Evolutionary conservation across 2,888 invertebrate genomes (phyloP).

Genomic region (Ommatoiulus sabulosus): DNA sequence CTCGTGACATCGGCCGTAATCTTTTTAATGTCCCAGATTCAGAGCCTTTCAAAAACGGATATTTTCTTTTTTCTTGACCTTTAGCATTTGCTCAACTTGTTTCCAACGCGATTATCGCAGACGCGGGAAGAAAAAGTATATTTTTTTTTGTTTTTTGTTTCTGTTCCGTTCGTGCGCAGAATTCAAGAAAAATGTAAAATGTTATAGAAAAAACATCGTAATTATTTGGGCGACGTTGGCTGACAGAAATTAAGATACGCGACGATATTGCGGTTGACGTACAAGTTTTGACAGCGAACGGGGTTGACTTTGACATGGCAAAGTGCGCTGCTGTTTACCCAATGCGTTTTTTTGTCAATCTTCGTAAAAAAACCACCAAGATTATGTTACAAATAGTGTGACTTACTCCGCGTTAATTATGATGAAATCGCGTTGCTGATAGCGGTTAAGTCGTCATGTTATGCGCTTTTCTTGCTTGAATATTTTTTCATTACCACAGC

Average conservation of each 20-base stretch:
- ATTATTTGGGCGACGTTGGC: background rate
- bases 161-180: background rate
- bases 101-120: background rate
- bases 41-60: background rate
- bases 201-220: background rate
- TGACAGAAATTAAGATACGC: conserved; percentile 1
- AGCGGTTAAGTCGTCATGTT: background rate
- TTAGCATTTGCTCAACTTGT: conserved; percentile 28
- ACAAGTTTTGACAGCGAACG: background rate
- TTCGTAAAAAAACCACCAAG: background rate
- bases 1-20: background rate
- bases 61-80: conserved; percentile 7
- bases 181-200: background rate
- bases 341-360: background rate
- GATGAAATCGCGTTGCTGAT: background rate
- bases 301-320: conserved; percentile 30
- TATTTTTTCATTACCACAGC: background rate
- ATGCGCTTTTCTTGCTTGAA: background rate
- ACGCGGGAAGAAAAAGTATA: too few species aligned
- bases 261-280: background rate
- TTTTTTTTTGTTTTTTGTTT: too few species aligned
- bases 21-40: background rate
- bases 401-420: background rate
- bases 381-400: conserved; percentile 3
- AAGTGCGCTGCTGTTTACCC: background rate